Evolutionary conservation across 2,888 invertebrate genomes (phyloP).

Genomic region (Chrysolina haemoptera): DNA sequence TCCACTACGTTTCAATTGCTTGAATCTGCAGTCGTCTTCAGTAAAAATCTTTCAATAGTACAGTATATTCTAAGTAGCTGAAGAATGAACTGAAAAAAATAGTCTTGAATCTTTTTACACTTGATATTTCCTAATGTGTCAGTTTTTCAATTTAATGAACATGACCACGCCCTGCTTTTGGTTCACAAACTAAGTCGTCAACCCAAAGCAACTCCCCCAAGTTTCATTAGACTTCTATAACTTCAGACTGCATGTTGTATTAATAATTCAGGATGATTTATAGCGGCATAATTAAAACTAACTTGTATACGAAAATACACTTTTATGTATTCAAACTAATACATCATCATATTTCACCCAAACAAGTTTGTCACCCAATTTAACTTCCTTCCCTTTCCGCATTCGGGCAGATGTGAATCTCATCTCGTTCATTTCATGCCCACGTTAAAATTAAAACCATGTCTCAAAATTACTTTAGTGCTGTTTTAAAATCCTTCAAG

Average conservation of each 20-base stretch:
- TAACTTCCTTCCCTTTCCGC: conserved; percentile 58
- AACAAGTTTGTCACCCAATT: conserved; percentile 60
- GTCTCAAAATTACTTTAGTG: conserved; percentile 70
- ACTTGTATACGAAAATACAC: conserved; percentile 59
- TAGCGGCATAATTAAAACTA: conserved; percentile 60
- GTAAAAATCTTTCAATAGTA: too few species aligned
- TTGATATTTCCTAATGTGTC: too few species aligned
- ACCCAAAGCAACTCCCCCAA: conserved; percentile 35
- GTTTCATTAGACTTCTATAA: conserved; percentile 43
- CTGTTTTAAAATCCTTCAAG: conserved; percentile 68
- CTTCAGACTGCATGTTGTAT: conserved; percentile 38
- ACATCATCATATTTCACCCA: conserved; percentile 61
- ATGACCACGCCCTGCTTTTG: too few species aligned
- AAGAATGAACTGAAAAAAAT: too few species aligned
- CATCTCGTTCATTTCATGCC: conserved; percentile 55
- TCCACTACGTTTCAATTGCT: too few species aligned
- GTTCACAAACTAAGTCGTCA: neutral
- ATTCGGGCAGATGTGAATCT: conserved; percentile 59
- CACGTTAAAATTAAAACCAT: conserved; percentile 69
- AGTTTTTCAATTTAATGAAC: too few species aligned
- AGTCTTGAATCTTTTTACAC: too few species aligned
- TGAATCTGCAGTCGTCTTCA: too few species aligned
- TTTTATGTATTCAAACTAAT: conserved; percentile 61
- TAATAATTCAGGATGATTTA: conserved; percentile 57
- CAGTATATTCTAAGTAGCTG: too few species aligned